These are phyloP conservation scores for Pseudorhombus dupliciocellatus DNA, from an alignment of 2,113 vertebrate genomes.

Conservation along the genomic window DNA sequence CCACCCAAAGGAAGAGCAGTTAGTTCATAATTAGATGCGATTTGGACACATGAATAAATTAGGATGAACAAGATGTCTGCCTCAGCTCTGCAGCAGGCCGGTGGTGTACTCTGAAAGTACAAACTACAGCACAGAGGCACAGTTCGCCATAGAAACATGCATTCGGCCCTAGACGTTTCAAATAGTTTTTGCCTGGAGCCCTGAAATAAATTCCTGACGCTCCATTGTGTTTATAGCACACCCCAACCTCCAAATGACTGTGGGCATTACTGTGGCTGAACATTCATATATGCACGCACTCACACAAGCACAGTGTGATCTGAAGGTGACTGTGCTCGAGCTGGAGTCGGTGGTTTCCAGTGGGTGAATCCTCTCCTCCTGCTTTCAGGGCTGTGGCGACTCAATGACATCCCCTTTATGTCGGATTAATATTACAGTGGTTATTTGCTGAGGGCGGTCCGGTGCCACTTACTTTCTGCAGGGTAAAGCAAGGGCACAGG, in stretches of 20 bases:
- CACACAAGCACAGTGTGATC: conserved; percentile 5
- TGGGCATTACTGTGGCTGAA: conserved; percentile 12
- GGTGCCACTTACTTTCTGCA: conserved; percentile 48
- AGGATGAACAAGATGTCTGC: not conserved
- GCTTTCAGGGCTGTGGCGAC: conserved; percentile 36
- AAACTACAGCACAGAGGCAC: no score
- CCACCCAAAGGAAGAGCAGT: no score
- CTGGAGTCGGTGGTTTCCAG: conserved; percentile 38
- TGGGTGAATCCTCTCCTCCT: conserved; percentile 21
- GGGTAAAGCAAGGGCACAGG: conserved; percentile 48
- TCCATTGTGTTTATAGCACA: not conserved
- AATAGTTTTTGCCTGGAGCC: not conserved
- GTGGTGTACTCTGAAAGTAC: no score
- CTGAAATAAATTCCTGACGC: conserved; percentile 45
- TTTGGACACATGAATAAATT: no score
- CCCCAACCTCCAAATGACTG: conserved; percentile 15
- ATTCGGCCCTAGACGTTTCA: not conserved
- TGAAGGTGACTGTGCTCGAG: conserved; percentile 37
- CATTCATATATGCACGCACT: conserved; percentile 2
- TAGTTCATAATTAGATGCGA: no score
- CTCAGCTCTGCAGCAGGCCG: not conserved
- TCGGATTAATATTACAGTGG: conserved; percentile 59
- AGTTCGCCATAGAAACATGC: no score
- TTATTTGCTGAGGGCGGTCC: conserved; percentile 58
- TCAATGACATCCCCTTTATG: conserved; percentile 55